These are phyloP conservation scores for Centropus bengalensis DNA, from an alignment of 2,113 vertebrate species.

Conservation along the genomic window DNA sequence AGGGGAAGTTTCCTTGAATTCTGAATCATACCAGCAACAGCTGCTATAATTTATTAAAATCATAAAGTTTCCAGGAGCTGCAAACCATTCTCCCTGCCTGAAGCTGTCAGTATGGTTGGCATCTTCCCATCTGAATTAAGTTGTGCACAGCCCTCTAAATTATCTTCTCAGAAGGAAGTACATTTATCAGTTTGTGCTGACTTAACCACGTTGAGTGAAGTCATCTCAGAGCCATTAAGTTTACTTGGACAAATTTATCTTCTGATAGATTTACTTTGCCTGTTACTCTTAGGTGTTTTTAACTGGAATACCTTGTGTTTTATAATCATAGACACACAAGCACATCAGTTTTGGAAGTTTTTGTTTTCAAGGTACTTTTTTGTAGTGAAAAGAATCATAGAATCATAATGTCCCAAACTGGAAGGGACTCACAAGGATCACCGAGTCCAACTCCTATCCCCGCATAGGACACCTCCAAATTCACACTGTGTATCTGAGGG, in stretches of 20 bases:
- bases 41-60: conserved; percentile 42
- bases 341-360: neutral
- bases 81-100: neutral
- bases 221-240: neutral
- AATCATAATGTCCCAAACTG: too few species aligned
- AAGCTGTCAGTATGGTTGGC: neutral
- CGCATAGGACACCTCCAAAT: too few species aligned
- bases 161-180: neutral
- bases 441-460: too few species aligned
- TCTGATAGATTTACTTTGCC: neutral
- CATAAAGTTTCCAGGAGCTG: conserved; percentile 32
- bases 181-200: conserved; percentile 7
- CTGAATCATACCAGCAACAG: conserved; percentile 28
- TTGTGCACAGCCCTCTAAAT: neutral
- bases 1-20: neutral
- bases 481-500: too few species aligned
- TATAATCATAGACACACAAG: neutral
- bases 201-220: neutral
- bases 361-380: too few species aligned
- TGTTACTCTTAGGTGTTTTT: neutral
- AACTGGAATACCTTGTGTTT: neutral
- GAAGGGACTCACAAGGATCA: too few species aligned
- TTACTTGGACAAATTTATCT: neutral
- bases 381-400: too few species aligned
- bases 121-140: neutral